Conservation (phyloP, 2,113 vertebrate genomes). For the Procapra przewalskii region DNA sequence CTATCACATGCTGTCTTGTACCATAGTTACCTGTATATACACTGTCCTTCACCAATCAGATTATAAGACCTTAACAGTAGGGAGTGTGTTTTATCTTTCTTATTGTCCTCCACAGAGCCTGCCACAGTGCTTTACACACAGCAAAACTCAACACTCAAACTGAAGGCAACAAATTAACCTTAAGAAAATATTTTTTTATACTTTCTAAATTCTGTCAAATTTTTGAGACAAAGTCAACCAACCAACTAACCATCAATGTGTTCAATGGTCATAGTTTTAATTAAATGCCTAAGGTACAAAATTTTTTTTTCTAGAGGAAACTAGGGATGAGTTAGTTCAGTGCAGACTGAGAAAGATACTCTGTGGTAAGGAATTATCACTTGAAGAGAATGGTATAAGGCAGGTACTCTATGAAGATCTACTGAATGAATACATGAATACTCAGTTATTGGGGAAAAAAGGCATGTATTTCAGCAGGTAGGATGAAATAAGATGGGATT, state of each 20-base stretch:
- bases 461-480: not conserved
- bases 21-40: not conserved
- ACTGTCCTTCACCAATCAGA: not conserved
- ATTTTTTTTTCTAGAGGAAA: not conserved
- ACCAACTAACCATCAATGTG: not conserved
- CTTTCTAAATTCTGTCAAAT: not conserved
- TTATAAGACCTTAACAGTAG: not conserved
- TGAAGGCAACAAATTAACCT: not conserved
- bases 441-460: not conserved
- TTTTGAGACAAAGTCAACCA: not conserved
- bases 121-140: not conserved
- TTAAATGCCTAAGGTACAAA: not conserved
- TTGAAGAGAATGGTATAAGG: not conserved
- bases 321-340: not conserved
- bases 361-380: not conserved
- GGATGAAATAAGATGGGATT: not conserved
- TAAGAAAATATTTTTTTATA: not conserved
- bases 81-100: not conserved
- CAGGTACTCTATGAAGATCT: not conserved
- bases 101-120: not conserved
- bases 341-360: not conserved
- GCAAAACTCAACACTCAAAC: not conserved
- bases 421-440: not conserved
- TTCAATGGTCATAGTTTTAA: not conserved
- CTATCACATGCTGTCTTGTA: not conserved